phyloP scores from a whole-genome alignment of 2,888 invertebrate genomes.

The Andrena bucephala region DNA sequence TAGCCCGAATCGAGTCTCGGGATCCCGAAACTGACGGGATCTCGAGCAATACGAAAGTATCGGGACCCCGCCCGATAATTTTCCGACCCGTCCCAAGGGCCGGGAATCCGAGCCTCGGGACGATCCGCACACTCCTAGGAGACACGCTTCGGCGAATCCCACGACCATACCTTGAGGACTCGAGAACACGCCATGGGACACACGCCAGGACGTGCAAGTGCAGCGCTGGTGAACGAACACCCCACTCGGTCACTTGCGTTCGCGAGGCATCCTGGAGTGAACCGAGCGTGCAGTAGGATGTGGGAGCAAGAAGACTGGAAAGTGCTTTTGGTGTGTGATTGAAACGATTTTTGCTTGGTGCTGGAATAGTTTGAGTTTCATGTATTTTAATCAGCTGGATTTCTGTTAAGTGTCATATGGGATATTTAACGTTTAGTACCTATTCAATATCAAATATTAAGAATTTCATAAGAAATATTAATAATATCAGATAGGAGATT shows the following conservation, averaged over 20 bases:
- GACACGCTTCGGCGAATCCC: constrained; percentile 66
- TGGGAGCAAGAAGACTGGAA: neutral
- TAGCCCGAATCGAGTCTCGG: too few relatives aligned
- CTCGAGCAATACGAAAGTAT: too few relatives aligned
- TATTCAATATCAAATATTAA: too few relatives aligned
- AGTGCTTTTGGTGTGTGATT: neutral
- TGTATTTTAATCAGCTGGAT: too few relatives aligned
- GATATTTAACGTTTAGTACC: too few relatives aligned
- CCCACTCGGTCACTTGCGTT: neutral
- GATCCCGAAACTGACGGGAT: too few relatives aligned
- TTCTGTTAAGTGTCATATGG: too few relatives aligned
- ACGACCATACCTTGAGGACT: constrained; percentile 24
- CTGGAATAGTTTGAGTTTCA: neutral
- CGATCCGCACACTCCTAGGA: constrained; percentile 34
- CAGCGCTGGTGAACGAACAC: neutral
- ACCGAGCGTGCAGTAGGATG: neutral
- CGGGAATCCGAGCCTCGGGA: too few relatives aligned
- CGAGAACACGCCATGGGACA: neutral
- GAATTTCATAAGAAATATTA: too few relatives aligned
- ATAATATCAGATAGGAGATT: too few relatives aligned
- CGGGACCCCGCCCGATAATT: too few relatives aligned
- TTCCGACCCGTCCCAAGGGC: too few relatives aligned
- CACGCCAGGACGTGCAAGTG: neutral
- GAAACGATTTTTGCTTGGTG: neutral
- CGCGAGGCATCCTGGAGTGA: neutral